Evolutionary conservation across 2,113 vertebrate genomes (phyloP), one percentile per base, ranked within the genome.

Genomic region (Rattus rattus): DNA sequence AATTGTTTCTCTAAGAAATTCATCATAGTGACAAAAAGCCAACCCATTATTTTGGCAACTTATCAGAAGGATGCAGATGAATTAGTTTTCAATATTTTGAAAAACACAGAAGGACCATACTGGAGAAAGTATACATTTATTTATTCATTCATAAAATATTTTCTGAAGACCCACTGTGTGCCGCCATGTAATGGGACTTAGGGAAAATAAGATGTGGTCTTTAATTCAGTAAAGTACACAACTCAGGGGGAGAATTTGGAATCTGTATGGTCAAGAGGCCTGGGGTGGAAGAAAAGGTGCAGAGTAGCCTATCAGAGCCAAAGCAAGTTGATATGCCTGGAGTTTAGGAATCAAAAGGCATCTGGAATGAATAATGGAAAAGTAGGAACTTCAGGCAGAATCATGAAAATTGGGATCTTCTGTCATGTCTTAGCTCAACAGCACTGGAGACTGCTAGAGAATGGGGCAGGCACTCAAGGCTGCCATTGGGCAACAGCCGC

Each of bases 61-160:
- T 43, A 9, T n/a, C 49, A 49, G 81, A 88, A 94, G 28, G 22
- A 4, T 36, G 11, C 67, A 94, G 79, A 69, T 80, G 49, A 69
- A 63, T 63, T 56, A 75, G 59, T 85, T 80, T 59, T 56, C 47
- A 85, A 85, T 22, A 91, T 24, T 61, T 17, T 30, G 43, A 6
- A 91, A 91, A 79, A 30, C 39, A 93, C 24, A 85, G 36, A 93
- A 59, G 14, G 24, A 30, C 24, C 39, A 39, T 47, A 65, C 5
- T 83, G 5, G 30, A 90, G 52, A 17, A 7, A 80, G 22, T n/a
- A 52, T 16, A 33, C 0, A 84, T 49, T 47, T 36, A 75, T 47
- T 65, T 19, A 88, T 67, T 96, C 77, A 89, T 33, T 88, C 36
- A 84, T 76, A 88, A 92, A 80, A 77, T 61, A 67, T 33, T n/a